Conservation (phyloP, 2,888 invertebrate species). For the Diaprepes abbreviatus region DNA sequence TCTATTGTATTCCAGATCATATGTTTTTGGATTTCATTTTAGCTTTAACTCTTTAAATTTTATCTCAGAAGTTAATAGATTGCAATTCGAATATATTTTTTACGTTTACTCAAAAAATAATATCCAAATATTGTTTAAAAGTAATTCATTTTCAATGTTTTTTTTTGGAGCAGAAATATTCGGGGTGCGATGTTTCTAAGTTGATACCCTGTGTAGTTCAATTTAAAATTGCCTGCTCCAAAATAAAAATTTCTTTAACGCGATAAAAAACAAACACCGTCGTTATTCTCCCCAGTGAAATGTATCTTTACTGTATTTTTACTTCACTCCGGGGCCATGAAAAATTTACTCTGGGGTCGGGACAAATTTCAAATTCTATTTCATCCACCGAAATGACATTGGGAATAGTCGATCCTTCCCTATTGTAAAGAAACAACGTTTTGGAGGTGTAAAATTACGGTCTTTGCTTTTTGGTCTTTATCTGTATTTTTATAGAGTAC, state of each 20-base stretch:
- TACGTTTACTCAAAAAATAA: too few relatives aligned
- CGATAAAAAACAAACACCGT: slow-evolving; percentile 60
- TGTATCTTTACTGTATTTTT: slow-evolving; percentile 66
- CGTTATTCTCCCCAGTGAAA: slow-evolving; percentile 64
- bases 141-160: too few relatives aligned
- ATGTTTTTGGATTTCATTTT: too few relatives aligned
- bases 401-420: slow-evolving; percentile 61
- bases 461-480: neutral
- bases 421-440: slow-evolving; percentile 66
- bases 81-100: too few relatives aligned
- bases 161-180: too few relatives aligned
- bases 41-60: too few relatives aligned
- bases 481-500: too few relatives aligned
- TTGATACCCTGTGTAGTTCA: too few relatives aligned
- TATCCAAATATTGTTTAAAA: too few relatives aligned
- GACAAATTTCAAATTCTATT: slow-evolving; percentile 70
- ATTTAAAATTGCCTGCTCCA: neutral
- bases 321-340: slow-evolving; percentile 14
- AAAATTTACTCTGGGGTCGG: slow-evolving; percentile 66
- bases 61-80: too few relatives aligned
- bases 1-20: too few relatives aligned
- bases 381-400: slow-evolving; percentile 61
- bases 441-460: slow-evolving; percentile 64
- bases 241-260: neutral
- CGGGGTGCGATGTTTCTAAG: too few relatives aligned